Evolutionary conservation across 1,140 invertebrate genomes (phyloP).

Genomic region (Caenorhabditis latens): DNA sequence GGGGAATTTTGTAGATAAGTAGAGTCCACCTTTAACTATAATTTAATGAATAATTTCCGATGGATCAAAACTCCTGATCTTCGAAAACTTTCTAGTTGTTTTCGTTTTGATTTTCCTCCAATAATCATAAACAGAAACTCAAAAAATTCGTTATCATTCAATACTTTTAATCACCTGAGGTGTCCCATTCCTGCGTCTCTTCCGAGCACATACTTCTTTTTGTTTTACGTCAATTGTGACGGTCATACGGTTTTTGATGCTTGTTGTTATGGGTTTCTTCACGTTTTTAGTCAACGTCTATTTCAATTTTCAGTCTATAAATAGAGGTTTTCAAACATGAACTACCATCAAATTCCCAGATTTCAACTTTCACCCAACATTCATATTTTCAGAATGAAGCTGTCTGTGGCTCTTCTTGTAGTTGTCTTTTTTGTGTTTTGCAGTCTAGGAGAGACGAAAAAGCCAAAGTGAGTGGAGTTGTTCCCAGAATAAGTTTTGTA

Average conservation of each 20-base stretch:
- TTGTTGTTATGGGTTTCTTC: slow-evolving; percentile 30
- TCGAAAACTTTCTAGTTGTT: not conserved
- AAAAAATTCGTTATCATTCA: slow-evolving; percentile 32
- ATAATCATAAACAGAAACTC: slow-evolving; percentile 15
- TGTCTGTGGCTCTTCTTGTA: not conserved
- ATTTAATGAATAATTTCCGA: not conserved
- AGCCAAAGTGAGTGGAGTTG: not conserved
- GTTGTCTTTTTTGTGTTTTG: not conserved
- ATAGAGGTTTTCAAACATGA: not conserved
- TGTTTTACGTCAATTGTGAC: slow-evolving; percentile 21
- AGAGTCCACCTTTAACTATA: too few species aligned
- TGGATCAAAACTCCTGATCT: not conserved
- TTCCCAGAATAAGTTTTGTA: too few species aligned
- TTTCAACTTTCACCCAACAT: not conserved
- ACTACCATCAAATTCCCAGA: not conserved
- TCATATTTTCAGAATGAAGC: slow-evolving; percentile 31
- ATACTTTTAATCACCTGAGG: slow-evolving; percentile 1
- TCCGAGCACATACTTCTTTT: slow-evolving; percentile 4
- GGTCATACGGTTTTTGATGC: slow-evolving; percentile 51
- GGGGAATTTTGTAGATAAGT: too few species aligned
- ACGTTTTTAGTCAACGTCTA: not conserved
- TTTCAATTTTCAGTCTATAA: slow-evolving; percentile 41
- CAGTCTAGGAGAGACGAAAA: slow-evolving; percentile 12
- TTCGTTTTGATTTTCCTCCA: not conserved
- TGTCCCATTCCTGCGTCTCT: not conserved